Conservation (phyloP, 2,113 vertebrate genomes). For the Rhombomys opimus region DNA sequence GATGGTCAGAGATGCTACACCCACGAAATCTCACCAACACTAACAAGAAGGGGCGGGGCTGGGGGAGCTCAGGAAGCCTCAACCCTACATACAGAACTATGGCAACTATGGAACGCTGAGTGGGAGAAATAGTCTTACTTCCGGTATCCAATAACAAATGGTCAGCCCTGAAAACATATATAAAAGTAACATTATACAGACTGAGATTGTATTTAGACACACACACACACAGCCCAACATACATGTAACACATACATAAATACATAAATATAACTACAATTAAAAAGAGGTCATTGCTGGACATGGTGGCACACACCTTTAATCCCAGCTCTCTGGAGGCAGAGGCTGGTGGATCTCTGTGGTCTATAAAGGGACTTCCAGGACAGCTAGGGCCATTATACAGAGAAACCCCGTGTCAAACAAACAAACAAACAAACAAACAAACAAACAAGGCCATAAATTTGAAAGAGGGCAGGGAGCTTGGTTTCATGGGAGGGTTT, state of each 20-base stretch:
- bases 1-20: background rate
- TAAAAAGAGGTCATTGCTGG: background rate
- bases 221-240: background rate
- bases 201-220: background rate
- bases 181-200: background rate
- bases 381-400: background rate
- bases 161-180: background rate
- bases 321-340: background rate
- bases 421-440: background rate
- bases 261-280: background rate
- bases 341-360: background rate
- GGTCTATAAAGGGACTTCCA: background rate
- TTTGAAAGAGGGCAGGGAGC: background rate
- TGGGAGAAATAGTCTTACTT: background rate
- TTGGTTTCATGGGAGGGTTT: background rate
- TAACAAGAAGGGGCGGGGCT: background rate
- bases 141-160: background rate
- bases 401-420: background rate
- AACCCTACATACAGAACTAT: background rate
- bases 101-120: background rate
- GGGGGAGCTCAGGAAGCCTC: background rate
- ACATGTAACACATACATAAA: background rate
- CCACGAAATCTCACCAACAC: background rate
- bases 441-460: background rate
- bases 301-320: background rate